Evolutionary conservation across 2,797 vertebrate genomes (phyloP).

Genomic region (Etheostoma nigrum): DNA sequence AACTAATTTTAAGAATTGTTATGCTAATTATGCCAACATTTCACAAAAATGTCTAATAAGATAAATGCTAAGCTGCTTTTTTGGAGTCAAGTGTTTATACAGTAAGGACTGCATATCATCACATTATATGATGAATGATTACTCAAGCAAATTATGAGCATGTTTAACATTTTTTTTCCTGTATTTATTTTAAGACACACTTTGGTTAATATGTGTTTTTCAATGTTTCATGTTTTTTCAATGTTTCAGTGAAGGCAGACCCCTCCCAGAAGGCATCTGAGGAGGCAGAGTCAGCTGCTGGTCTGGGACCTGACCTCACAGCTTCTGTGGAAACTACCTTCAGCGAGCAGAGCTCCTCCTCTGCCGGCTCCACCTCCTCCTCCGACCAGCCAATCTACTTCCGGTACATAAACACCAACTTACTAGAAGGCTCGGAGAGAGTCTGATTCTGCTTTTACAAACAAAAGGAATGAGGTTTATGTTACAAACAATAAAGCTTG

Average conservation of each 20-base stretch:
- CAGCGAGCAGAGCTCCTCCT: conserved; percentile 85
- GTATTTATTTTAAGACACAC: not conserved
- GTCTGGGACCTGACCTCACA: conserved; percentile 78
- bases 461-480: not conserved
- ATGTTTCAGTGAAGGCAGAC: conserved; percentile 81
- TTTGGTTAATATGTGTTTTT: not conserved
- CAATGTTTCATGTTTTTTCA: not conserved
- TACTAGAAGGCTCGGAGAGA: not conserved
- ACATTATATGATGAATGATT: not conserved
- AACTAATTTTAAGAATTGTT: too few species aligned
- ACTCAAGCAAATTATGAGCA: not conserved
- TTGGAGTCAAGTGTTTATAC: not conserved
- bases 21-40: too few species aligned
- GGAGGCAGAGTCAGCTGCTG: conserved; percentile 72
- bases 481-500: not conserved
- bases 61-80: not conserved
- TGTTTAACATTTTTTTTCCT: not conserved
- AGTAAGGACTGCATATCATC: not conserved
- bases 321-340: conserved; percentile 86
- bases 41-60: too few species aligned
- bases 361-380: conserved; percentile 84
- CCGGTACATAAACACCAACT: conserved; percentile 78
- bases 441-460: not conserved
- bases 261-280: conserved; percentile 70
- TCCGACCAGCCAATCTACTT: conserved; percentile 94